Evolutionary conservation across 2,888 invertebrate species (phyloP), one percentile per base, ranked within the genome.

Genomic region (Nymphalis urticae): DNA sequence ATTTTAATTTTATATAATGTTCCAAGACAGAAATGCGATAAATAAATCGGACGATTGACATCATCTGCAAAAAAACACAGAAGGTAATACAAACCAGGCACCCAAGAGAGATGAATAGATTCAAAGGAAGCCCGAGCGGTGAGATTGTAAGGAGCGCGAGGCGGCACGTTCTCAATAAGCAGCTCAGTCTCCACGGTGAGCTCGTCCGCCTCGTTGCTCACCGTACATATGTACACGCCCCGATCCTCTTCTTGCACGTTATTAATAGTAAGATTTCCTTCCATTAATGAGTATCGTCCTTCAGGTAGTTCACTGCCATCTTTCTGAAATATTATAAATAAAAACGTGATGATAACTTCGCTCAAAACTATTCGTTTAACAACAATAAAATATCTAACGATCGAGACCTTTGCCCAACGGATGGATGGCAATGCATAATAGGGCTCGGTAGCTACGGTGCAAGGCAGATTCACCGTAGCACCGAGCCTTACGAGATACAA

Each of bases 111-210:
- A 64, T 96, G 96, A 58, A 98, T 95, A 64, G 96, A 95, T 76
- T 94, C 94, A 72, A 94, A 93, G 0, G 95, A 94, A 64, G 96
- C 95, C 72, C 95, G 95, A 27, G 97, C 97, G 27, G 95, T 94
- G 56, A 98, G 94, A 89, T 97, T 96, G 88, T 97, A 96, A 0
- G 98, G 98, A 19, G 98, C 97, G 79, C 97, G 95, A n/a, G 98
- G 97, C 36, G 97, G 96, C 63, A 96, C 95, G 84, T 97, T 97
- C 90, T 97, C 95, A 60, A 97, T 95, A 85, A 96, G 94, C 70
- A 97, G 91, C 90, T 97, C 97, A 0, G 96, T 95, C 88, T 96
- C 96, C 1, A 95, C 95, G 32, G 94, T 94, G 61, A 97, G 95
- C n/a, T 96, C 95, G 58, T 97, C 97, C 7, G 98, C 98, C 80